Evolutionary conservation across 2,113 vertebrate genomes (phyloP).

Genomic region (Cromileptes altivelis): DNA sequence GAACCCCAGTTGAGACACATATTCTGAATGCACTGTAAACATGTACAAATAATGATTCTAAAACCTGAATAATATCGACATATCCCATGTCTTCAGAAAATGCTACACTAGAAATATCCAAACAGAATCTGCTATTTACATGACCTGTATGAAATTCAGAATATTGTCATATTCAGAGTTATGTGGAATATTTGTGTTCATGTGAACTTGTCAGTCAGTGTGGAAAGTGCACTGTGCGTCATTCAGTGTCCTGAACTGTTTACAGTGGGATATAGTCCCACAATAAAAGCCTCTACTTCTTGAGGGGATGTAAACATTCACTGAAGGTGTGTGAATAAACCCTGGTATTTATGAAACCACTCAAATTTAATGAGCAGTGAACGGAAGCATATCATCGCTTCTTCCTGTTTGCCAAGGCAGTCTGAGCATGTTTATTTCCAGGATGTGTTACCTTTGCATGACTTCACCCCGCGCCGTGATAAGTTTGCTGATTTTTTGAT

Average conservation of each 20-base stretch:
- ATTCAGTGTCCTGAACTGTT: neutral
- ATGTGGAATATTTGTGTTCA: too few species aligned
- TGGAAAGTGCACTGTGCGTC: neutral
- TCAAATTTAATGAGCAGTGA: conserved; percentile 23
- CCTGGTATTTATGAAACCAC: conserved; percentile 10
- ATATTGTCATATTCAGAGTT: too few species aligned
- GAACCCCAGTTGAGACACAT: too few species aligned
- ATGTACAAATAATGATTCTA: too few species aligned
- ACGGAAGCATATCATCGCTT: neutral
- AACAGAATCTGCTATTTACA: too few species aligned
- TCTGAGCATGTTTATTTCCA: conserved; percentile 27
- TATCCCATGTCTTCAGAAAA: too few species aligned
- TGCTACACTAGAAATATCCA: too few species aligned
- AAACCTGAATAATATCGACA: too few species aligned
- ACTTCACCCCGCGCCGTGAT: neutral
- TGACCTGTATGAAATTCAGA: too few species aligned
- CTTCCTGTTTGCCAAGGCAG: neutral
- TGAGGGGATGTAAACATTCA: neutral
- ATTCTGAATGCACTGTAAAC: too few species aligned
- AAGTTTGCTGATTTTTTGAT: conserved; percentile 19
- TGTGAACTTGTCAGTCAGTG: neutral
- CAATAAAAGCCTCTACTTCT: conserved; percentile 7
- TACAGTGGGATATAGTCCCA: neutral
- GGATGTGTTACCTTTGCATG: conserved; percentile 37
- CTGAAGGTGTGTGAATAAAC: conserved; percentile 7